These are phyloP conservation scores for Fregetta grallaria DNA, from an alignment of 2,113 vertebrate genomes.

Conservation along the genomic window DNA sequence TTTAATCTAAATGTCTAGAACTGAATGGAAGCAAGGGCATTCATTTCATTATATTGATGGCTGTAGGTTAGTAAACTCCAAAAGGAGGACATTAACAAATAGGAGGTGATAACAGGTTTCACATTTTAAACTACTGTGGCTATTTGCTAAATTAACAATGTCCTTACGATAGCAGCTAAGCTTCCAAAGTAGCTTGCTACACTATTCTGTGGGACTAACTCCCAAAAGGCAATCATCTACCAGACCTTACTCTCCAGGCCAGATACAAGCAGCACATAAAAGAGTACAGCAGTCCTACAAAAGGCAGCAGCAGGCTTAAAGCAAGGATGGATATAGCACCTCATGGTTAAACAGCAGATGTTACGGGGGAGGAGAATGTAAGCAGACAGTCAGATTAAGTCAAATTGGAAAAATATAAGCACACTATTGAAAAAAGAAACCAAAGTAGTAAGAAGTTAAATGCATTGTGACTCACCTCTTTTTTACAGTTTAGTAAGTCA, in stretches of 20 bases:
- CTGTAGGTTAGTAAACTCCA: not conserved
- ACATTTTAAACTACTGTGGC: not conserved
- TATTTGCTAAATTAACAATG: not conserved
- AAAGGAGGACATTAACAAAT: not conserved
- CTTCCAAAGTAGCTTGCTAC: not conserved
- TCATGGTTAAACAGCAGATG: slow-evolving; percentile 36
- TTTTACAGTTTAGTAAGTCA: not conserved
- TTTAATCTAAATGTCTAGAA: not conserved
- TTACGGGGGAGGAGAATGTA: slow-evolving; percentile 26
- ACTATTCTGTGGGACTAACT: not conserved
- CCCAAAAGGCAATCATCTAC: not conserved
- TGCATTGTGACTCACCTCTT: not conserved
- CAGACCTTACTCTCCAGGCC: not conserved
- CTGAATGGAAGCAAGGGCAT: not conserved
- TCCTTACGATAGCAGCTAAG: not conserved
- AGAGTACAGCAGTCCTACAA: not conserved
- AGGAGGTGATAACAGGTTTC: not conserved
- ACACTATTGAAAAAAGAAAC: slow-evolving; percentile 6
- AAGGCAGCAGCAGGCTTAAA: slow-evolving; percentile 9
- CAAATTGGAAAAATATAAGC: slow-evolving; percentile 14
- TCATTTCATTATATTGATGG: not conserved
- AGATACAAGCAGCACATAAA: not conserved
- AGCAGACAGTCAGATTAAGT: slow-evolving; percentile 18
- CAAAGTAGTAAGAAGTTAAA: not conserved
- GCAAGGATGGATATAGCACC: not conserved